Evolutionary conservation across 2,888 invertebrate genomes (phyloP).

Genomic region (Epirrhoe alternata): DNA sequence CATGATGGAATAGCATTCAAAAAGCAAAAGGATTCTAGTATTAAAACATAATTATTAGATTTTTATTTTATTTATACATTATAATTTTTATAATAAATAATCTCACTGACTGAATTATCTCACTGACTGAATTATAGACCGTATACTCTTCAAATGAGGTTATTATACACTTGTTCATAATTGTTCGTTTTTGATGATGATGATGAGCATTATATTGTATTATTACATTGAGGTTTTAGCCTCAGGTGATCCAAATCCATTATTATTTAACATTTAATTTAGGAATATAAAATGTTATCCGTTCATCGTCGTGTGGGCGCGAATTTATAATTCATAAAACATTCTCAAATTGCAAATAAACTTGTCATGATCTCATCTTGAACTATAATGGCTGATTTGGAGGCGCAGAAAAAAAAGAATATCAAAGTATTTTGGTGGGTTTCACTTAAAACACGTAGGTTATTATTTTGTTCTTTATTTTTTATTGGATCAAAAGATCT

Average conservation of each 20-base stretch:
- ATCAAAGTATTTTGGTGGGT: background rate
- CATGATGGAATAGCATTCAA: no score
- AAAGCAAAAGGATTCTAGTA: no score
- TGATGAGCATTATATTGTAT: background rate
- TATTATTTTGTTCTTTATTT: background rate
- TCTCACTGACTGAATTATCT: no score
- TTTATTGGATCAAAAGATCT: no score
- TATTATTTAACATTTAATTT: slow-evolving; percentile 33
- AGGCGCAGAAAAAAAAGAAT: slow-evolving; percentile 13
- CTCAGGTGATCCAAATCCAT: slow-evolving; percentile 3
- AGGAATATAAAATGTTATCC: slow-evolving; percentile 31
- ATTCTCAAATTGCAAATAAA: slow-evolving; percentile 30
- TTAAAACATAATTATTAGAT: no score
- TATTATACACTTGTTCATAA: no score
- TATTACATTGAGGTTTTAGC: slow-evolving; percentile 2
- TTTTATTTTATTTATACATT: no score
- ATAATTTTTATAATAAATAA: no score
- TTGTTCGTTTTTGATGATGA: background rate
- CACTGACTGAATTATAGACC: no score
- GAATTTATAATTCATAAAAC: slow-evolving; percentile 28
- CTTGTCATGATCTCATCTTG: slow-evolving; percentile 30
- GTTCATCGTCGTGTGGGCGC: slow-evolving; percentile 27
- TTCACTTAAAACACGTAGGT: background rate
- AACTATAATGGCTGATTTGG: slow-evolving; percentile 24
- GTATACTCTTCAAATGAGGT: no score